phyloP scores from a whole-genome alignment of 92 coral and sea anemone genomes.

The Porites cylindrica region DNA sequence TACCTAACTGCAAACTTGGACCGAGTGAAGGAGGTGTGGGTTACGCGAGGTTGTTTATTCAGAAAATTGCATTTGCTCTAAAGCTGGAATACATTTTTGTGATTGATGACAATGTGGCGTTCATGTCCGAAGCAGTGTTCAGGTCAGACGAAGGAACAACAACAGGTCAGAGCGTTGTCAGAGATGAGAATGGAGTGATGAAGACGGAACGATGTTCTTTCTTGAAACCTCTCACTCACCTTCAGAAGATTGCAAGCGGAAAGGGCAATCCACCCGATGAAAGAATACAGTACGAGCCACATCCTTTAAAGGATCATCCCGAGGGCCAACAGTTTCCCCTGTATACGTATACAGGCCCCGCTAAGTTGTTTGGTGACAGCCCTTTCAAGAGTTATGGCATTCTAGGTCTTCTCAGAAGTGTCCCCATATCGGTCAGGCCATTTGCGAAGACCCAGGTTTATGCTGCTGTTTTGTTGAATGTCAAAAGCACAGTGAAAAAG shows the following conservation, averaged over 20 bases:
- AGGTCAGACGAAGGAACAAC: background rate
- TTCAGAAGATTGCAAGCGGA: slow-evolving; percentile 52
- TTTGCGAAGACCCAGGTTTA: slow-evolving; percentile 59
- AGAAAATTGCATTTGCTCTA: slow-evolving; percentile 41
- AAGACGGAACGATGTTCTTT: slow-evolving; percentile 49
- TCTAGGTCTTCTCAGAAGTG: slow-evolving; percentile 49
- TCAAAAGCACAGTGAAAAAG: slow-evolving; percentile 50
- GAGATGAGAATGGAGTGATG: slow-evolving; percentile 53
- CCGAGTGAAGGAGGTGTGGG: slow-evolving; percentile 58
- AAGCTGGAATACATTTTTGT: slow-evolving; percentile 56
- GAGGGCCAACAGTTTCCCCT: slow-evolving; percentile 36
- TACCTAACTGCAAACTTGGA: slow-evolving; percentile 16
- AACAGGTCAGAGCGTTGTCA: background rate
- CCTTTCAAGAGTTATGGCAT: slow-evolving; percentile 52
- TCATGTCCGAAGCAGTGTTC: slow-evolving; percentile 55
- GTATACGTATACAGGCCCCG: slow-evolving; percentile 64
- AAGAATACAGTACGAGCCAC: background rate
- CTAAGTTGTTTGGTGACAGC: slow-evolving; percentile 24
- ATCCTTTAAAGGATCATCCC: slow-evolving; percentile 17
- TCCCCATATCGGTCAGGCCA: slow-evolving; percentile 28
- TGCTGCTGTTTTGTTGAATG: slow-evolving; percentile 58
- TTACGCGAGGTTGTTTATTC: slow-evolving; percentile 56
- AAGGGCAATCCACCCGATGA: slow-evolving; percentile 4
- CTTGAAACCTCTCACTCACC: slow-evolving; percentile 34
- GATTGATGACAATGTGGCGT: slow-evolving; percentile 58